phyloP scores from a whole-genome alignment of 1,140 invertebrate genomes.

The Drosophila nikananu region DNA sequence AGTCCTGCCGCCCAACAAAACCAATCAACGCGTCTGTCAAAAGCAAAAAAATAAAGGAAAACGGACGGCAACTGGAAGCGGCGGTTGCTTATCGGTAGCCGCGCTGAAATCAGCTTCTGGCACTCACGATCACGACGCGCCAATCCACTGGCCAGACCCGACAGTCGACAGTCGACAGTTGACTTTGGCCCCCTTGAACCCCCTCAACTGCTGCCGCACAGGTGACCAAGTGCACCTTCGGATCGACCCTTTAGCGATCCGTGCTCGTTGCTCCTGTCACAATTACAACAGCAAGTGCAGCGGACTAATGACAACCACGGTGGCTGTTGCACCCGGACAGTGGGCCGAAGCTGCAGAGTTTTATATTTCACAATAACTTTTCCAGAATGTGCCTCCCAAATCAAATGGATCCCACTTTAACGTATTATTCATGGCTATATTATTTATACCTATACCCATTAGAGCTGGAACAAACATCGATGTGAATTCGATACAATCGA shows the following conservation, averaged over 20 bases:
- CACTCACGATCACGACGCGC: slow-evolving; percentile 78
- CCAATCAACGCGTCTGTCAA: slow-evolving; percentile 83
- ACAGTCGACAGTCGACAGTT: slow-evolving; percentile 17
- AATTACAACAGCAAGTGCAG: slow-evolving; percentile 82
- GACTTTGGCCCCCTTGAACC: neutral
- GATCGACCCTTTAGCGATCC: slow-evolving; percentile 72
- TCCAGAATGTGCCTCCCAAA: too few species aligned
- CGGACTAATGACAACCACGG: slow-evolving; percentile 77
- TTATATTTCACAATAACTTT: neutral
- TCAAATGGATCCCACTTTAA: too few species aligned
- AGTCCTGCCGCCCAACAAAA: slow-evolving; percentile 63
- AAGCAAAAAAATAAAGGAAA: neutral
- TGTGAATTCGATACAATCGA: too few species aligned
- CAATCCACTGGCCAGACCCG: slow-evolving; percentile 32
- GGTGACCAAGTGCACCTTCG: slow-evolving; percentile 31
- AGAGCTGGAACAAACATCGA: too few species aligned
- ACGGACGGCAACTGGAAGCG: slow-evolving; percentile 50
- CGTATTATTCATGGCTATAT: too few species aligned
- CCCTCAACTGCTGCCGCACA: neutral
- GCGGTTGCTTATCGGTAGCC: slow-evolving; percentile 79
- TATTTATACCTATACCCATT: too few species aligned
- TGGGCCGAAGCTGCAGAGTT: slow-evolving; percentile 5
- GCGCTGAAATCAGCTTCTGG: slow-evolving; percentile 81
- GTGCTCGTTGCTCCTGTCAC: slow-evolving; percentile 83
- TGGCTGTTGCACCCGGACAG: slow-evolving; percentile 55